phyloP scores from a whole-genome alignment of 2,113 vertebrate genomes.

The Plotosus lineatus region DNA sequence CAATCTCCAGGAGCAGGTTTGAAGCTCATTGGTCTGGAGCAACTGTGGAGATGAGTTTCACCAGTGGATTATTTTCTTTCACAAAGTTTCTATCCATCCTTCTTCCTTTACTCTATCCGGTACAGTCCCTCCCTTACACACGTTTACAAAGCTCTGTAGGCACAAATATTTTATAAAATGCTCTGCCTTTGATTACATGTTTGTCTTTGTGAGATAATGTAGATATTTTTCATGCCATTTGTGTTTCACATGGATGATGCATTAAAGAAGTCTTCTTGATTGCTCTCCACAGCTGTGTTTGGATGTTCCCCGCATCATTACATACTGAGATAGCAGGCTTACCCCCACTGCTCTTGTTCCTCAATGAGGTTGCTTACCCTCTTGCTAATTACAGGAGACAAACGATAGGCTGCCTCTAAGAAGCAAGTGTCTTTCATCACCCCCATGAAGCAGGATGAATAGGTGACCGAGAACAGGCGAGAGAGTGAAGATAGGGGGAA shows the following conservation, averaged over 20 bases:
- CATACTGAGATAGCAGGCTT: not conserved
- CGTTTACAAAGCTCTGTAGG: too few species aligned
- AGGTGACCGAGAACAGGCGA: not conserved
- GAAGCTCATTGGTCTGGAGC: too few species aligned
- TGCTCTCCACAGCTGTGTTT: not conserved
- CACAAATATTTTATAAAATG: too few species aligned
- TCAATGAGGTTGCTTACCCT: not conserved
- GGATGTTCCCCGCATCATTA: not conserved
- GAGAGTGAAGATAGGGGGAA: not conserved
- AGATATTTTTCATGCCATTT: not conserved
- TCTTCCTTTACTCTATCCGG: too few species aligned
- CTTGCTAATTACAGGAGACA: conserved; percentile 10
- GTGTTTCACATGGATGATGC: not conserved
- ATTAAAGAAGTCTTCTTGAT: too few species aligned
- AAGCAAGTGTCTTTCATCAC: not conserved
- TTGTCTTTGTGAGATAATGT: not conserved
- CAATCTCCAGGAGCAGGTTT: too few species aligned
- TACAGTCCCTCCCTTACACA: too few species aligned
- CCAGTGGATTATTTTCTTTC: too few species aligned
- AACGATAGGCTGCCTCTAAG: not conserved
- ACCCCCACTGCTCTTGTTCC: too few species aligned
- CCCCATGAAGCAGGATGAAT: not conserved
- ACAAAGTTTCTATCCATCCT: too few species aligned
- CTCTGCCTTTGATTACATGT: not conserved
- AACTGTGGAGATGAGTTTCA: too few species aligned